phyloP scores from a whole-genome alignment of 2,113 vertebrate genomes.

The Callocephalon fimbriatum region DNA sequence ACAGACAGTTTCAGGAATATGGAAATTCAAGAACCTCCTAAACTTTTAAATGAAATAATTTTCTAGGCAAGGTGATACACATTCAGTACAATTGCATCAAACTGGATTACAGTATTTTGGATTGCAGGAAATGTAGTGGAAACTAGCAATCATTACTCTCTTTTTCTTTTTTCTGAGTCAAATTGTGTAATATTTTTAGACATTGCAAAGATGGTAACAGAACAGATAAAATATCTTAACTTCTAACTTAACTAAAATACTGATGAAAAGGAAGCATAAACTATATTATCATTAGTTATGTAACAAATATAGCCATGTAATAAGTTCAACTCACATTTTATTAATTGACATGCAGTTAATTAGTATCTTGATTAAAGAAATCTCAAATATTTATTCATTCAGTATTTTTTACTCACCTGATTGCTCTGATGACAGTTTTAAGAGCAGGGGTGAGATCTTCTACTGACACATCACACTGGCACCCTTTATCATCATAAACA shows the following conservation, averaged over 20 bases:
- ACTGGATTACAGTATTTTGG: not conserved
- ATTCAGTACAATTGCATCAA: not conserved
- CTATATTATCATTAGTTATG: not conserved
- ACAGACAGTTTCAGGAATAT: not conserved
- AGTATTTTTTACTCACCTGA: slow-evolving; percentile 84
- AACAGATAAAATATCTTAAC: not conserved
- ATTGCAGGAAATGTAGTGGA: not conserved
- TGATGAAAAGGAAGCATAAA: not conserved
- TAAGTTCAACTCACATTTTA: not conserved
- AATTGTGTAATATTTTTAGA: not conserved
- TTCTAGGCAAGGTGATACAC: not conserved
- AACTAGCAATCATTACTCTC: not conserved
- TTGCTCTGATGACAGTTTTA: slow-evolving; percentile 93
- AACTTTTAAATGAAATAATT: not conserved
- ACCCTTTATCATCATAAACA: slow-evolving; percentile 91
- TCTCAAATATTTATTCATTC: not conserved
- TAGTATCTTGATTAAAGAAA: not conserved
- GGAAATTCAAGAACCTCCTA: not conserved
- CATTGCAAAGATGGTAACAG: not conserved
- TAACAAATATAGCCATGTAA: not conserved
- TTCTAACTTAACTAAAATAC: not conserved
- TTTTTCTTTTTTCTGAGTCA: not conserved
- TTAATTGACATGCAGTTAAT: not conserved
- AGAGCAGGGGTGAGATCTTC: slow-evolving; percentile 93
- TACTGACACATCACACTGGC: slow-evolving; percentile 94